Conservation (phyloP, 1,140 invertebrate species). For the Pteromalus puparum region DNA sequence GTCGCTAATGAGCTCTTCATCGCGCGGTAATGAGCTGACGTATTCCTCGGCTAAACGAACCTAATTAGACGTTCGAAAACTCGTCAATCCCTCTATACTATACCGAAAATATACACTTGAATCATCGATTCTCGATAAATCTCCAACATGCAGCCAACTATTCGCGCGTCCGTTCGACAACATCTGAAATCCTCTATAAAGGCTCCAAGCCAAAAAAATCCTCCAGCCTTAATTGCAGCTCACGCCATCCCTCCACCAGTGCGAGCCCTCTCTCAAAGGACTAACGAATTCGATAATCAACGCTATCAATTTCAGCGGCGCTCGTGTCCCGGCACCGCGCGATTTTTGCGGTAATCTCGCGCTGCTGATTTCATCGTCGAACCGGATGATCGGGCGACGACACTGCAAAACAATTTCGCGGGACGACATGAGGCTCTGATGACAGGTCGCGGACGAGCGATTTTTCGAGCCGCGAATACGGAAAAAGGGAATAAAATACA, state of each 20-base stretch:
- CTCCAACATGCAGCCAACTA: no score
- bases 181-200: neutral
- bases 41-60: neutral
- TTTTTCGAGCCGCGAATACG: neutral
- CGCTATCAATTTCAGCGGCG: slow-evolving; percentile 61
- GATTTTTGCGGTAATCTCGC: slow-evolving; percentile 52
- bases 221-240: slow-evolving; percentile 30
- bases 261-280: slow-evolving; percentile 52
- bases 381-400: slow-evolving; percentile 51
- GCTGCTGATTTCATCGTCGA: slow-evolving; percentile 57
- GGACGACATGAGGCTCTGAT: slow-evolving; percentile 1
- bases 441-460: slow-evolving; percentile 26
- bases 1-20: neutral
- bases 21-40: neutral
- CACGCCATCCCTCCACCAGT: neutral
- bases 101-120: no score
- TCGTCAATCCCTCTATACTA: no score
- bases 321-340: slow-evolving; percentile 41
- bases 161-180: neutral
- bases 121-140: neutral
- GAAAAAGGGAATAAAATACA: slow-evolving; percentile 1
- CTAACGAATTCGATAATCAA: slow-evolving; percentile 69
- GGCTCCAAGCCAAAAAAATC: neutral
- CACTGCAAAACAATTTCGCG: slow-evolving; percentile 54
- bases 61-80: neutral